These are phyloP conservation scores for Parapristionchus giblindavisi DNA, from an alignment of 2,888 invertebrate genomes.

Conservation along the genomic window DNA sequence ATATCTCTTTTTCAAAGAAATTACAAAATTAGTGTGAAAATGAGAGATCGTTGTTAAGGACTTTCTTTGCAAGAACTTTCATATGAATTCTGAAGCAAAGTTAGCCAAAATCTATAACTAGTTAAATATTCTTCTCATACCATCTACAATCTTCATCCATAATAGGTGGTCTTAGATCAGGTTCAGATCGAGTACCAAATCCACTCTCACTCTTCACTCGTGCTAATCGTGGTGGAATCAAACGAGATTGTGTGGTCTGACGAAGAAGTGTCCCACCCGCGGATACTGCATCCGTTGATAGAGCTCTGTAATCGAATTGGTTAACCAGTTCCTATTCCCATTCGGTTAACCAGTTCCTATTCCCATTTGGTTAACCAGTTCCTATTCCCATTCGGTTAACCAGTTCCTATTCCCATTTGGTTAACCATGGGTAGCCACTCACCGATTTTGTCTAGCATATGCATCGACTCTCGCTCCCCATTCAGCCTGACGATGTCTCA, in stretches of 20 bases:
- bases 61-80: too few relatives aligned
- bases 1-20: neutral
- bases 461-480: constrained; percentile 33
- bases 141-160: constrained; percentile 54
- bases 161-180: constrained; percentile 64
- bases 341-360: neutral
- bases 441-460: constrained; percentile 31
- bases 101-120: too few relatives aligned
- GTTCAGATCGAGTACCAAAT: constrained; percentile 65
- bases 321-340: too few relatives aligned
- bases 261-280: constrained; percentile 30
- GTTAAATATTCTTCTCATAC: constrained; percentile 38
- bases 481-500: constrained; percentile 38
- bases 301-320: too few relatives aligned
- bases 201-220: constrained; percentile 64
- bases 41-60: too few relatives aligned
- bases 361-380: neutral
- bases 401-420: neutral
- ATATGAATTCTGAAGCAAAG: too few relatives aligned
- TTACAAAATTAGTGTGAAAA: neutral
- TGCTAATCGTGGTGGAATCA: constrained; percentile 60
- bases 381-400: neutral
- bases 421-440: too few relatives aligned
- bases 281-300: constrained; percentile 33
- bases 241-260: constrained; percentile 25